A percentile compares a stretch with the other conserved stretches of the same genome.
Conservation (phyloP, 2,113 vertebrate genomes). For the Setophaga petechia region DNA sequence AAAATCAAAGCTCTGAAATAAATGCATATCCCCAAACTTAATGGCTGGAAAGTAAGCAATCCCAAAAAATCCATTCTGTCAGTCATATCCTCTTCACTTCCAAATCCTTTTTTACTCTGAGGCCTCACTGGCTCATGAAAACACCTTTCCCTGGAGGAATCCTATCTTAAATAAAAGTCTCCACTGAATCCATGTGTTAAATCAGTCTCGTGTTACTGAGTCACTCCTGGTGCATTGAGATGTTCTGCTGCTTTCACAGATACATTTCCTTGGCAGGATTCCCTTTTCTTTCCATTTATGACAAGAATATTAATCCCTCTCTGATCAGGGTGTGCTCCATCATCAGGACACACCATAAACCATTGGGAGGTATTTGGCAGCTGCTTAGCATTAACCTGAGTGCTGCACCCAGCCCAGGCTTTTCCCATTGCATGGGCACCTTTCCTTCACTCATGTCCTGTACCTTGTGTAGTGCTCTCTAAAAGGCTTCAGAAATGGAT, state of each 20-base stretch:
- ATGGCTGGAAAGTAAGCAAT: not conserved
- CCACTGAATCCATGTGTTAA: not conserved
- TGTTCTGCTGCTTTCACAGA: not conserved
- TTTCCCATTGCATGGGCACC: not conserved
- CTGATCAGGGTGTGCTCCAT: not conserved
- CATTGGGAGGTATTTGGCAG: not conserved
- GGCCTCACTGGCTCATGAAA: not conserved
- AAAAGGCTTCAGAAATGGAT: not conserved
- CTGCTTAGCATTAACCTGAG: not conserved
- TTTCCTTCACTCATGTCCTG: not conserved
- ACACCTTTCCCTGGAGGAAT: not conserved
- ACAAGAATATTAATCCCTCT: constrained; percentile 28
- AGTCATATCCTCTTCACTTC: not conserved
- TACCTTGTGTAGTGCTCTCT: not conserved
- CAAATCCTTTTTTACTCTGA: not conserved
- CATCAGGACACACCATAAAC: not conserved
- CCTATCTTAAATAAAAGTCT: not conserved
- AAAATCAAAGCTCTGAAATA: not conserved
- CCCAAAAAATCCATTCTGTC: not conserved
- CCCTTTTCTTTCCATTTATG: not conserved
- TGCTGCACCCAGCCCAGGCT: fast-evolving
- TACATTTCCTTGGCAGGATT: not conserved
- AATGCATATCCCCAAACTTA: not conserved
- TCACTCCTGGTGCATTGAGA: not conserved
- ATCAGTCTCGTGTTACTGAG: not conserved